Conservation (phyloP, 2,888 invertebrate genomes). For the Eilema depressum region DNA sequence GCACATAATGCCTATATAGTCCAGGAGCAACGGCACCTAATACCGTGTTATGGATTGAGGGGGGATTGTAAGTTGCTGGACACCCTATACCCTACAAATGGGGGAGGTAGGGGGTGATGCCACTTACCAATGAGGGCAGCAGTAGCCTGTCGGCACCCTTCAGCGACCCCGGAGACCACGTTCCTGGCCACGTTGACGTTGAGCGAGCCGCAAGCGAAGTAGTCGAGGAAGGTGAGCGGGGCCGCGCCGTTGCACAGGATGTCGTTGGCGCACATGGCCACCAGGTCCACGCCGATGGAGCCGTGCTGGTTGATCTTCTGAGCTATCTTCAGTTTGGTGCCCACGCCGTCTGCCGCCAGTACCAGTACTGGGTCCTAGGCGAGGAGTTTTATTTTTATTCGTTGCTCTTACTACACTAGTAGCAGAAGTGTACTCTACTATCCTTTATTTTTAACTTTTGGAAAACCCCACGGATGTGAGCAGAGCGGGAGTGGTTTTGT, state of each 20-base stretch:
- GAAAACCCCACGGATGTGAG: too few species aligned
- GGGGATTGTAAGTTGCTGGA: too few species aligned
- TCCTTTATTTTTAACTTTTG: too few species aligned
- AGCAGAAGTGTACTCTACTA: too few species aligned
- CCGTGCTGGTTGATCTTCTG: constrained; percentile 91
- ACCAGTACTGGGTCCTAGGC: constrained; percentile 95
- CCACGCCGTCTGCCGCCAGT: constrained; percentile 99
- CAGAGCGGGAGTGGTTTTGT: too few species aligned
- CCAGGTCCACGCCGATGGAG: constrained; percentile 97
- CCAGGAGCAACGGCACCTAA: too few species aligned
- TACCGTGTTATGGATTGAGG: too few species aligned
- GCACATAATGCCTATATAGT: too few species aligned
- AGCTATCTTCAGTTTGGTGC: constrained; percentile 98
- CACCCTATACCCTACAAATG: too few species aligned
- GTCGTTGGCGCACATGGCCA: constrained; percentile 99
- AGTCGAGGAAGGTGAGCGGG: constrained; percentile 98
- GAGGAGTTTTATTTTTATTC: too few species aligned
- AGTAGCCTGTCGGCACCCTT: constrained; percentile 94
- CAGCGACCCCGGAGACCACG: constrained; percentile 93
- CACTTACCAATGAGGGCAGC: constrained; percentile 93
- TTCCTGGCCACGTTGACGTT: constrained; percentile 89
- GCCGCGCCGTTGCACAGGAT: constrained; percentile 98
- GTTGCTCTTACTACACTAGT: too few species aligned
- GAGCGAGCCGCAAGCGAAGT: constrained; percentile 96
- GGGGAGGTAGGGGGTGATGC: too few species aligned